Evolutionary conservation across 2,113 vertebrate species (phyloP).

Genomic region (Eubucco bourcierii): DNA sequence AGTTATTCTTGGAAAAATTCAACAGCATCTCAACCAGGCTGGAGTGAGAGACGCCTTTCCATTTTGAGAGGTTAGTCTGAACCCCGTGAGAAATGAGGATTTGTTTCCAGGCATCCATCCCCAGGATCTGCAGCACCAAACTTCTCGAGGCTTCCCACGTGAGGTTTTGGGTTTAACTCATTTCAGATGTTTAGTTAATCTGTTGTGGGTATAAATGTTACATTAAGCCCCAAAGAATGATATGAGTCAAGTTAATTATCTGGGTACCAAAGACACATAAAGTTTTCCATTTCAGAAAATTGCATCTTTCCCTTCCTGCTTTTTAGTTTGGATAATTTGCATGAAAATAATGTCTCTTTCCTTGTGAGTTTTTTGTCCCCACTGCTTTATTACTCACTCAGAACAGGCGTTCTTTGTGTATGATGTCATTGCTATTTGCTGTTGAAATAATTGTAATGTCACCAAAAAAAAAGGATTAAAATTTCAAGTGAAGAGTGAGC

Average conservation of each 20-base stretch:
- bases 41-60: background rate
- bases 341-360: background rate
- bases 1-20: background rate
- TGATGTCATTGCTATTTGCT: background rate
- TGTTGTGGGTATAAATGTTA: background rate
- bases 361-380: background rate
- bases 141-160: fast-evolving
- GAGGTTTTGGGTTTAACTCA: background rate
- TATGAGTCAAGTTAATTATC: background rate
- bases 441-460: slow-evolving; percentile 13
- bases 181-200: background rate
- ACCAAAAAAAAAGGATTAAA: slow-evolving; percentile 4
- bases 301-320: background rate
- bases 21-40: background rate
- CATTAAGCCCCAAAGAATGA: background rate
- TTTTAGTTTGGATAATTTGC: slow-evolving; percentile 2
- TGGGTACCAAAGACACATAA: background rate
- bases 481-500: slow-evolving; percentile 21
- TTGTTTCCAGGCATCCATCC: background rate
- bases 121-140: background rate
- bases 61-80: background rate
- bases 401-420: background rate
- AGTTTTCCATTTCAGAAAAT: background rate
- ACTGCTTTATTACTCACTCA: background rate
- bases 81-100: background rate